Evolutionary conservation across 2,888 invertebrate species (phyloP).

Genomic region (Drosophila mettleri): DNA sequence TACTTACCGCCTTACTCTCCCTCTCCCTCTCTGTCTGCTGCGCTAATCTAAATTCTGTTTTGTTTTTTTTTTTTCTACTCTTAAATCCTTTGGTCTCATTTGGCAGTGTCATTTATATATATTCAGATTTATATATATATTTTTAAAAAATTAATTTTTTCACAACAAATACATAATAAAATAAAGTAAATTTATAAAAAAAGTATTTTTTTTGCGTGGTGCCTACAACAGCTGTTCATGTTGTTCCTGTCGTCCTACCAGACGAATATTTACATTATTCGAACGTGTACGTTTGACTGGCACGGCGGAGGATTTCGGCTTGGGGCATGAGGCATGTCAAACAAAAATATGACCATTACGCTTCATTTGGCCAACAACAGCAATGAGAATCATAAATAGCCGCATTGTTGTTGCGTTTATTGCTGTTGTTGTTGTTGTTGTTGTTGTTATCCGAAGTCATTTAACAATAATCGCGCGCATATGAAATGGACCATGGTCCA

Average conservation of each 20-base stretch:
- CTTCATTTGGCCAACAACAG: constrained; percentile 59
- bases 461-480: constrained; percentile 70
- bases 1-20: neutral
- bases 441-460: constrained; percentile 56
- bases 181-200: constrained; percentile 27
- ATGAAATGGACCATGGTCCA: constrained; percentile 60
- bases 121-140: constrained; percentile 11
- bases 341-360: constrained; percentile 52
- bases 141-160: constrained; percentile 32
- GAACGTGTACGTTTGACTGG: constrained; percentile 16
- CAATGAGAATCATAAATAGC: constrained; percentile 43
- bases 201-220: constrained; percentile 18
- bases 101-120: constrained; percentile 19
- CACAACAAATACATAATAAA: constrained; percentile 21
- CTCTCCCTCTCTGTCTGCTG: neutral
- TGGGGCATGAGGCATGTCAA: constrained; percentile 30
- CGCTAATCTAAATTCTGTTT: constrained; percentile 11
- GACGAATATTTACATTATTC: constrained; percentile 42
- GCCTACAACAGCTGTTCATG: constrained; percentile 39
- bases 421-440: constrained; percentile 20
- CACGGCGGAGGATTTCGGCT: constrained; percentile 7
- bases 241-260: constrained; percentile 18
- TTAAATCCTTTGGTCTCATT: constrained; percentile 51
- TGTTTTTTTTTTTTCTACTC: too few relatives aligned
- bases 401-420: constrained; percentile 21